Base-by-base conservation (phyloP, 1,140 invertebrate species). In the Armadillidium nasatum region DNA sequence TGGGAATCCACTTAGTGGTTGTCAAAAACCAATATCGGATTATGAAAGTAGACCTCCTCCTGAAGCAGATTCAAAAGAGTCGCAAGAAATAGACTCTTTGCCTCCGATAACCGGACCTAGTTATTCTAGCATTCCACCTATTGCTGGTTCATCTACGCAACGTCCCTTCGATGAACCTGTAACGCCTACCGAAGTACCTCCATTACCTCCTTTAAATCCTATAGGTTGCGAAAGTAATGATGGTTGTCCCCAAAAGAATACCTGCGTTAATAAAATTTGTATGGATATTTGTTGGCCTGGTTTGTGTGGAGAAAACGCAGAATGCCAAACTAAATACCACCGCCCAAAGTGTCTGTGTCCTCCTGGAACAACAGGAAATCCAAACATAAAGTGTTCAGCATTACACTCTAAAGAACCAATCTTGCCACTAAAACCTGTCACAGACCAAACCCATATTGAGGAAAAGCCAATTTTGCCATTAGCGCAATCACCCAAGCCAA, bases 221-320 rank as follows among this genome's bases (percentile, higher is more conserved):
- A 80, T 79, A 50, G 84, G 84, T 3, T 83, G 83, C 72, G 72
- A 75, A 67, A 77, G 22, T 15, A 76, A 82, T 74, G 78, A 78
- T 46, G 82, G 83, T 33, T 83, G 83, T 74, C 76, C 79, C 13
- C 79, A 81, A 71, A 77, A 81, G 54, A 81, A 81, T 50, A 81
- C 83, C 10, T 84, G 84, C 78, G 76, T 84, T 7, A 83, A 83
- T 73, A 81, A 78, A 23, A 73, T 82, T 9, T 83, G 82, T 60
- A 54, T 74, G 73, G 80, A 83, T 80, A 82, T 84, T n/a, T 85
- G 85, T 77, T 72, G 84, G 88, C 82, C 83, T 19, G 92, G 92
- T 21, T 92, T 92, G 0, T 95, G 93, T 83, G 94, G 93, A 23
- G 86, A 90, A 21, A 92, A 93, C 82, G 92, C 93, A 0, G 88